Evolutionary conservation across 2,113 vertebrate species (phyloP), one percentile per base, ranked within the genome.

Genomic region (Poicephalus gulielmi): DNA sequence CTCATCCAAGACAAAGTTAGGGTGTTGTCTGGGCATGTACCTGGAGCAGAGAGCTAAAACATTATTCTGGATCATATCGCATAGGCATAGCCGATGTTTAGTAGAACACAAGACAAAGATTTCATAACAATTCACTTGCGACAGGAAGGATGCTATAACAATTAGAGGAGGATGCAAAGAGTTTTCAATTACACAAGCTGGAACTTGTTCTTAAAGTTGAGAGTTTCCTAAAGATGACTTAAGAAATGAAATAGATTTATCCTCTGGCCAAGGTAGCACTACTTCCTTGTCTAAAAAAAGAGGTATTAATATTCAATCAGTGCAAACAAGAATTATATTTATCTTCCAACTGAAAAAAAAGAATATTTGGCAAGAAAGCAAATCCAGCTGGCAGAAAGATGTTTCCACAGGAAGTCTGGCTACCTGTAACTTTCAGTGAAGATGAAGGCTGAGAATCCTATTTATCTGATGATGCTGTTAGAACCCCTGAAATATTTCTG

Each of bases 91-190:
- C 52, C 70, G 92, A 66, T 85, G 74, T 96, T 96, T 95, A 92
- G 94, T 53, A 76, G 35, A 95, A 85, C 4, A 2, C 70, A 91
- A 69, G 81, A 94, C 77, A 95, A 89, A 79, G 52, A 46, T 80
- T 96, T 95, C 88, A 92, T 85, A 96, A 95, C 95, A 97, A 89
- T 37, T 84, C 17, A 0, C 66, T 86, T 2, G 2, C 52, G 37
- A 85, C 88, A 96, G 96, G 96, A 97, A 96, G 86, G 53, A 94
- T 90, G 47, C 86, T 14, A 12, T 94, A 96, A 96, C 91, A 96
- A 92, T 55, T 67, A 94, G 66, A 94, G 83, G 67, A 94, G 81
- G 81, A 96, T 89, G 88, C 44, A 66, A 86, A 70, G 35, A 53
- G 78, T 74, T 92, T 78, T 83, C 20, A 68, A 33, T 47, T 68